Evolutionary conservation across 2,797 vertebrate species (phyloP).

Genomic region (Strix occidentalis): DNA sequence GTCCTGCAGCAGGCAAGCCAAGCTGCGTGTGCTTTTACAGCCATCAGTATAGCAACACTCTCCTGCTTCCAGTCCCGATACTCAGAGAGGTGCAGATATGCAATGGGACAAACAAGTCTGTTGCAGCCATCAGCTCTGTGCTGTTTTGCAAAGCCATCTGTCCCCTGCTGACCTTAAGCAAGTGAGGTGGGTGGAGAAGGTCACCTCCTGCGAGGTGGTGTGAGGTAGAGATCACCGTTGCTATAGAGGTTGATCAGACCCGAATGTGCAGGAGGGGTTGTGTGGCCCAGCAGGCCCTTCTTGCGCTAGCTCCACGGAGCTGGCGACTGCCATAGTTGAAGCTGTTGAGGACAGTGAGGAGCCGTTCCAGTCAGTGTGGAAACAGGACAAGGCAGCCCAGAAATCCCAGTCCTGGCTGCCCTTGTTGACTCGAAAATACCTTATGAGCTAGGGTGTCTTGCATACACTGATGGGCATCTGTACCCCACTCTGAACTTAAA

Average conservation of each 20-base stretch:
- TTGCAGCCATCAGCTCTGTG: not conserved
- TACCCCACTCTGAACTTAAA: not conserved
- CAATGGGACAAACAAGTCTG: not conserved
- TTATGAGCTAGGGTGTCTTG: not conserved
- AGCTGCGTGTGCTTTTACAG: not conserved
- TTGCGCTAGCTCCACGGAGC: not conserved
- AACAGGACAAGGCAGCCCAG: not conserved
- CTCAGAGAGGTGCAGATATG: not conserved
- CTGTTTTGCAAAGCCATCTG: not conserved
- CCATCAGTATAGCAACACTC: not conserved
- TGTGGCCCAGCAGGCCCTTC: not conserved
- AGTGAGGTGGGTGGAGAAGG: not conserved
- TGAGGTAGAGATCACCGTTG: not conserved
- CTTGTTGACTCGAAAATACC: accelerated
- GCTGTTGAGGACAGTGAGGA: not conserved
- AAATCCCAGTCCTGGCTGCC: not conserved
- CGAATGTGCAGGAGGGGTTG: not conserved
- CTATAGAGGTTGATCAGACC: not conserved
- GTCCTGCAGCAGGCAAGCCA: not conserved
- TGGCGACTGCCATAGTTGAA: not conserved
- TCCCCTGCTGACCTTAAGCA: not conserved
- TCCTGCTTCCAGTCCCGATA: not conserved
- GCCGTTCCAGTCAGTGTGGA: not conserved
- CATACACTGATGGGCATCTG: not conserved
- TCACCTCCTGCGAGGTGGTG: not conserved